phyloP scores from a whole-genome alignment of 2,797 vertebrate genomes.

The Fringilla coelebs region DNA sequence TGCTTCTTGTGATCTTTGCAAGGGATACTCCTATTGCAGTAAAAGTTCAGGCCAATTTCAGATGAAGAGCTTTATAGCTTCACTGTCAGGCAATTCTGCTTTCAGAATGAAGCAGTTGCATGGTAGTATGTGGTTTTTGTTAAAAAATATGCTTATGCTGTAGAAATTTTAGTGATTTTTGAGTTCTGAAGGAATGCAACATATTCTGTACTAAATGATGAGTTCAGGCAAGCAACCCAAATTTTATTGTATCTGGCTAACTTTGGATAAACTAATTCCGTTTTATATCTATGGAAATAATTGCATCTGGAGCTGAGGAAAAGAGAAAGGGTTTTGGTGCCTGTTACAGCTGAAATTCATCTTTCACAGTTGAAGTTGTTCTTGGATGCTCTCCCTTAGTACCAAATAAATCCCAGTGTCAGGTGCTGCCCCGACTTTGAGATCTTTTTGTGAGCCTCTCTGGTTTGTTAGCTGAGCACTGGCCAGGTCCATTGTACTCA shows the following conservation, averaged over 20 bases:
- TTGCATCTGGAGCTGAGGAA: background rate
- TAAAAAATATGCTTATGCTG: too few species aligned
- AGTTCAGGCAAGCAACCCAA: too few species aligned
- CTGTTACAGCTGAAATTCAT: background rate
- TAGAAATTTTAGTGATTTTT: too few species aligned
- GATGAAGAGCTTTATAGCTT: background rate
- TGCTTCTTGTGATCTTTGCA: background rate
- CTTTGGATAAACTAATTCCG: too few species aligned
- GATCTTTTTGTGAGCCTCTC: too few species aligned
- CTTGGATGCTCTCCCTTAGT: background rate
- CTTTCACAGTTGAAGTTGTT: background rate
- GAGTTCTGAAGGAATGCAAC: too few species aligned
- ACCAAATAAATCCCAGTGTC: background rate
- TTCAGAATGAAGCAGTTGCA: too few species aligned
- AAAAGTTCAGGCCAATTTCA: background rate
- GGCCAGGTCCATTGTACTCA: too few species aligned
- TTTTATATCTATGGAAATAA: background rate
- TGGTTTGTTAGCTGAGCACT: background rate
- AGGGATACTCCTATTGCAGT: background rate
- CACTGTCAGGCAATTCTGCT: too few species aligned
- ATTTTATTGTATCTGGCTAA: too few species aligned
- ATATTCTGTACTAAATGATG: too few species aligned
- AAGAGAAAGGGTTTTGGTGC: background rate
- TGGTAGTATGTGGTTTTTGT: too few species aligned
- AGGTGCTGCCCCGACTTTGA: background rate